Base-by-base conservation (phyloP, 2,888 invertebrate species). In the Drosophila cyrtoloma region DNA sequence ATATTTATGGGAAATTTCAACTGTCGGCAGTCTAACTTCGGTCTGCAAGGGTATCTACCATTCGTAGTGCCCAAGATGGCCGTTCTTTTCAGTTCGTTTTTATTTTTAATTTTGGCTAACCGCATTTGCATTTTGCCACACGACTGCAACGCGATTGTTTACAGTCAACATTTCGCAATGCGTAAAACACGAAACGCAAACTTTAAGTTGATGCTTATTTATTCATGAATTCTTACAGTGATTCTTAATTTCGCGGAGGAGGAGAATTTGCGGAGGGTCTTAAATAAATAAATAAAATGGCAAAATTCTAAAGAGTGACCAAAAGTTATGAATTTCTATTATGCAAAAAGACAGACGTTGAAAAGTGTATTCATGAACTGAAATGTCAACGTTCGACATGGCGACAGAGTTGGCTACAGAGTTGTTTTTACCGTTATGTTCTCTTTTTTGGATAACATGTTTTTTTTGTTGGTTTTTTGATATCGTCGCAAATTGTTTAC, bases 381-480 rank as follows among this genome's bases (percentile, higher is more conserved):
- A 84, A 85, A 73, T 81, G 77, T 77, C 81, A 80, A 73, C 44
- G 72, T 71, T 75, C 62, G 14, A 66, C 57, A n/a, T 33, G 9
- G 53, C 7, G 30, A 37, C 5, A 32, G 22, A 42, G 22, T 28
- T 30, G 14, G 37, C 14, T 3, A 10, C 7, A 22, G 50, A 3
- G 30, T 10, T 44, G 22, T 32, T 19, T 51, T 53, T 55, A 63
- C 53, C 47, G 62, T 51, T 74, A 61, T 58, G 19, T 56, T 35
- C 22, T n/a, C 12, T 19, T 57, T 63, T 60, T 64, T 33, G 47
- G 47, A 30, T 28, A 71, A 65, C 69, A 44, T 65, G 65, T 59
- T 70, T 58, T 12, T 44, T 44, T 57, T 57, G 57, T 39, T 30
- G 39, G 4, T 35, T 16, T 16, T 42, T 26, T 47, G 64, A 60